Conservation (phyloP, 2,888 invertebrate species). For the Lapara coniferarum region DNA sequence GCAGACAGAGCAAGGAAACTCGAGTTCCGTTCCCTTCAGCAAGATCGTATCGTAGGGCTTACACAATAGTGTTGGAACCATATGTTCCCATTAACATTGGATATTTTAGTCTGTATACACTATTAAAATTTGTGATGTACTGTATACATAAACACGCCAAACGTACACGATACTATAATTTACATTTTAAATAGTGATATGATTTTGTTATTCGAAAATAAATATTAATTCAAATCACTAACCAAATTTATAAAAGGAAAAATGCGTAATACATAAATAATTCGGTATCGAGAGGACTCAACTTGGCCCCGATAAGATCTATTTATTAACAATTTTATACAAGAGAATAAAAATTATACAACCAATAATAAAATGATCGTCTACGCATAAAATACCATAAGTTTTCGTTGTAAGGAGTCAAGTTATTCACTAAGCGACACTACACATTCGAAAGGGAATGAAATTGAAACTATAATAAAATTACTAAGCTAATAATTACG, state of each 20-base stretch:
- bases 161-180: constrained; percentile 49
- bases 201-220: constrained; percentile 42
- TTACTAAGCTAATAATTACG: constrained; percentile 43
- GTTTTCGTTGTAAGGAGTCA: constrained; percentile 60
- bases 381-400: constrained; percentile 23
- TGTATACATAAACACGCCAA: constrained; percentile 51
- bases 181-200: constrained; percentile 63
- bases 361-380: constrained; percentile 21
- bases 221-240: constrained; percentile 51
- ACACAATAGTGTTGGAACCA: constrained; percentile 12
- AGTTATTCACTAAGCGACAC: constrained; percentile 30
- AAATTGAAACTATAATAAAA: constrained; percentile 40
- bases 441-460: constrained; percentile 45
- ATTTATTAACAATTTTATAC: constrained; percentile 29
- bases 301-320: constrained; percentile 39
- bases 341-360: constrained; percentile 26
- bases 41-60: neutral
- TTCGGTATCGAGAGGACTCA: constrained; percentile 63
- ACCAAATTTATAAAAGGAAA: constrained; percentile 46
- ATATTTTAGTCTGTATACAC: neutral
- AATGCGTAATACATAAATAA: constrained; percentile 51
- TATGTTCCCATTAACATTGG: neutral
- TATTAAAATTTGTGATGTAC: constrained; percentile 53
- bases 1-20: constrained; percentile 21
- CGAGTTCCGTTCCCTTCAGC: neutral